A percentile compares a stretch with the other conserved stretches of the same genome.
These are phyloP conservation scores for Drosophila arawakana DNA, from an alignment of 1,140 invertebrate species.

Conservation along the genomic window DNA sequence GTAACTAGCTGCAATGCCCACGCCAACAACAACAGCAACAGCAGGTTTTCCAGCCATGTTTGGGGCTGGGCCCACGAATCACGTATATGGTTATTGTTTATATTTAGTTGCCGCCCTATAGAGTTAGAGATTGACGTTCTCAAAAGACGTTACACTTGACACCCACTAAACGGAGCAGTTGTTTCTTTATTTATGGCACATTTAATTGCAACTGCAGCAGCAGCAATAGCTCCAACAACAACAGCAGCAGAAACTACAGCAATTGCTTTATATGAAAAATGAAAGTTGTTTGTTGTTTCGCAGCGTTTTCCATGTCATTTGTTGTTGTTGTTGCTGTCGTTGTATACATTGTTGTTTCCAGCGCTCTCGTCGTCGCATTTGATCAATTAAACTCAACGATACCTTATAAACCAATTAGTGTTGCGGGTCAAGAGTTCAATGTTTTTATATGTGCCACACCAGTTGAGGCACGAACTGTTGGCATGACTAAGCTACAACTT, in stretches of 20 bases:
- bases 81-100: constrained; percentile 55
- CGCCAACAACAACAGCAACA: constrained; percentile 56
- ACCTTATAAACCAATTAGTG: constrained; percentile 71
- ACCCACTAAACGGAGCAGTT: constrained; percentile 66
- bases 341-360: constrained; percentile 1
- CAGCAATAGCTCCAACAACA: constrained; percentile 10
- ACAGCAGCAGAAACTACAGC: constrained; percentile 13
- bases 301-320: constrained; percentile 38
- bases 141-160: constrained; percentile 73
- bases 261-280: constrained; percentile 70
- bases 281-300: constrained; percentile 76
- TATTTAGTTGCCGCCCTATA: constrained; percentile 79
- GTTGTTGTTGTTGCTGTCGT: constrained; percentile 24
- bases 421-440: constrained; percentile 74
- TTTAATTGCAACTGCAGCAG: constrained; percentile 70
- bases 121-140: constrained; percentile 34
- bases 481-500: constrained; percentile 41
- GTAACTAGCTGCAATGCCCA: constrained; percentile 65
- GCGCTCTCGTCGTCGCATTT: constrained; percentile 59
- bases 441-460: constrained; percentile 25
- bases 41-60: constrained; percentile 58
- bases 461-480: constrained; percentile 29
- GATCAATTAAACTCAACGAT: constrained; percentile 72
- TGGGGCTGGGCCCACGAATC: constrained; percentile 57
- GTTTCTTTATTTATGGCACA: constrained; percentile 61